Percentiles rank a stretch among this genome's conserved stretches.
Evolutionary conservation across 2,113 vertebrate species (phyloP).

Genomic region (Diadophis punctatus): DNA sequence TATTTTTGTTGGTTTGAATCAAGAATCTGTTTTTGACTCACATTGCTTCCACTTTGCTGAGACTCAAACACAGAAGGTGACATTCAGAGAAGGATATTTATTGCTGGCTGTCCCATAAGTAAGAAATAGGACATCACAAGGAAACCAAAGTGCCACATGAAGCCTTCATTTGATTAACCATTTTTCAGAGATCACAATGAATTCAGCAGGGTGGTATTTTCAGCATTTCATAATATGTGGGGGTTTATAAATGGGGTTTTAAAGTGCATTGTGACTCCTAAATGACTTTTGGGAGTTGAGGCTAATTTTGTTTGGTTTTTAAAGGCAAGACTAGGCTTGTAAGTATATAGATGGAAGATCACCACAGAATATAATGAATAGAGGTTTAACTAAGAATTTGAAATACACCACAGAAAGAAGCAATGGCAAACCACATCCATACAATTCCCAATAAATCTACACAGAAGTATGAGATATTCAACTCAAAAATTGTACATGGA

Average conservation of each 20-base stretch:
- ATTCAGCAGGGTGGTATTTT: neutral
- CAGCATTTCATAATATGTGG: neutral
- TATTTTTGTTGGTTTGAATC: neutral
- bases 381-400: neutral
- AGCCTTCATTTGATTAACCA: neutral
- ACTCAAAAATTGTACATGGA: neutral
- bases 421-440: neutral
- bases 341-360: neutral
- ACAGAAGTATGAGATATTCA: neutral
- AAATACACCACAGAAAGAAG: neutral
- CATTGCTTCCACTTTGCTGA: neutral
- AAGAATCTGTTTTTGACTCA: neutral
- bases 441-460: neutral
- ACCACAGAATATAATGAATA: neutral
- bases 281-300: neutral
- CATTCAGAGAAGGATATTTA: neutral
- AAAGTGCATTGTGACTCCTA: neutral
- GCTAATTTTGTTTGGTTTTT: neutral
- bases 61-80: neutral
- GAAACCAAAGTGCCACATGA: neutral
- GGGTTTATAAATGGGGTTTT: neutral
- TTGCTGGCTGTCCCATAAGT: neutral
- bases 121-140: neutral
- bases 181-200: neutral
- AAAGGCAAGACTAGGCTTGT: neutral